Base-by-base conservation (phyloP, 2,113 vertebrate genomes). In the Callipepla squamata region DNA sequence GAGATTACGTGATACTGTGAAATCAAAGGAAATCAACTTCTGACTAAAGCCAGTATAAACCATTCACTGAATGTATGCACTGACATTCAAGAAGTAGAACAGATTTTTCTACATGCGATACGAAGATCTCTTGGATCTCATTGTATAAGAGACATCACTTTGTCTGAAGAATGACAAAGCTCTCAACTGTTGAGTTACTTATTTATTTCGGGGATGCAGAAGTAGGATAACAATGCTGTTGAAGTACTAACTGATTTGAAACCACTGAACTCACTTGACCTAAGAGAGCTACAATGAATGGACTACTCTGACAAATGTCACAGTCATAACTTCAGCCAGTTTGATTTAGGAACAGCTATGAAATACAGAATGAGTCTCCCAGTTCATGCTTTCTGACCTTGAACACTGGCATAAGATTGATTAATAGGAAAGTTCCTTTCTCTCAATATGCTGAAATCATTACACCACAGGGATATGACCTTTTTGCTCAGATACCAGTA, bases 391-490 rank as follows among this genome's bases (percentile, higher is more conserved):
- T 92, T 84, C 53, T 79, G 89, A 93, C 90, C 57, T 81, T 70
- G 68, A 47, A 63, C 0, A 1, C 17, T 81, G 51, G 32, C 88
- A 84, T 89, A 90, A 86, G 42, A 40, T 65, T 96, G 84, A 95
- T 96, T 92, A 93, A 93, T 89, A 79, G 80, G 70, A 95, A 82
- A 81, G 82, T 84, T 94, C 95, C 74, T 94, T 93, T 91, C 32
- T 85, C 93, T 66, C 48, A 87, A 70, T 58, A 89, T 69, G 66
- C 48, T 85, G 92, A 93, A 93, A 93, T 92, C 77, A 92, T 95
- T 95, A 93, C 85, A 87, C 69, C 53, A 89, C 14, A 66, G 91
- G 70, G 83, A 76, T 63, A 84, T 0, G 5, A 96, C 89, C 92
- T 94, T 87, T 48, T 93, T 76, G 77, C 48, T 72, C 80, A 61